Percentiles rank a stretch among this genome's conserved stretches.
phyloP scores from a whole-genome alignment of 2,888 invertebrate genomes.

The Serrognathus titanus region DNA sequence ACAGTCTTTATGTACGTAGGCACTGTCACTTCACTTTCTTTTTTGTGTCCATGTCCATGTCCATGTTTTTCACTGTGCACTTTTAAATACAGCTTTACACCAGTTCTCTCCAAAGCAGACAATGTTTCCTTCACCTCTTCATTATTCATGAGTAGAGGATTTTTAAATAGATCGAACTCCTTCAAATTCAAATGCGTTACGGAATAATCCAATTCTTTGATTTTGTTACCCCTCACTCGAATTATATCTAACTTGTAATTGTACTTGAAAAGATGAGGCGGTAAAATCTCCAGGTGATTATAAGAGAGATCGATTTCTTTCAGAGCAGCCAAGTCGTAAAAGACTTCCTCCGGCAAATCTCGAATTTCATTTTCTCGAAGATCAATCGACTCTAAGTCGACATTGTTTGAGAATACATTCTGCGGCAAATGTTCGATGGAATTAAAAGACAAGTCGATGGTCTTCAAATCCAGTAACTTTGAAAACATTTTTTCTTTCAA shows the following conservation, averaged over 20 bases:
- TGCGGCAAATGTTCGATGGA: conserved; percentile 1
- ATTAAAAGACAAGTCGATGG: conserved; percentile 10
- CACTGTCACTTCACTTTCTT: not conserved
- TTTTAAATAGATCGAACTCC: conserved; percentile 7
- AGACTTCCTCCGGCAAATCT: conserved; percentile 2
- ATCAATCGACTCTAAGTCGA: not conserved
- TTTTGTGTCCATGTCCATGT: not conserved
- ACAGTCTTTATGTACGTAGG: too few relatives aligned
- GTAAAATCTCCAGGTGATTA: conserved; percentile 7
- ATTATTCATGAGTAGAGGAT: conserved; percentile 6
- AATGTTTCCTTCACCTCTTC: not conserved
- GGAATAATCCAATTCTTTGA: conserved; percentile 1
- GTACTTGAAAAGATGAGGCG: conserved; percentile 6
- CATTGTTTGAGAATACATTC: conserved; percentile 1
- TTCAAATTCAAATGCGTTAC: conserved; percentile 3
- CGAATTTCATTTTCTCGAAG: conserved; percentile 2
- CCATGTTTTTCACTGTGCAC: not conserved
- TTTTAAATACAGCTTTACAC: not conserved
- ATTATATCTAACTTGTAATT: conserved; percentile 6
- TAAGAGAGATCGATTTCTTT: conserved; percentile 5
- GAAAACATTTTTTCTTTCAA: not conserved
- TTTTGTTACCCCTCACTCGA: conserved; percentile 4
- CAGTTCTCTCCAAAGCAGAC: not conserved
- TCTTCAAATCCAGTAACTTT: not conserved
- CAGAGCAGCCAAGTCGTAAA: conserved; percentile 1